Base-by-base conservation (phyloP, 2,888 invertebrate species). In the Halictus ligatus region DNA sequence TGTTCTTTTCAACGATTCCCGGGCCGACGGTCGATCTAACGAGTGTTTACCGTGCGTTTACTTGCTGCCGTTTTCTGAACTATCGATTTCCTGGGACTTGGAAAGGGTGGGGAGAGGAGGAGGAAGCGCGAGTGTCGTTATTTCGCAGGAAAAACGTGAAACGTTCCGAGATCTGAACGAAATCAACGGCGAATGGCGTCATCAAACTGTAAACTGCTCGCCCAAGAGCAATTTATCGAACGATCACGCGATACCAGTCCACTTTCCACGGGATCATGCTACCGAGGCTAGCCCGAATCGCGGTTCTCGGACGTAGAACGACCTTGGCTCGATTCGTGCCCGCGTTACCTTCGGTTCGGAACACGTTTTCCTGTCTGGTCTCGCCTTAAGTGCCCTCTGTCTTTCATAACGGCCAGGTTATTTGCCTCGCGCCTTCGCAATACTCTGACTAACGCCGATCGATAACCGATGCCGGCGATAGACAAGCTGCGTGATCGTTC, bases 261-360 rank as follows among this genome's bases (percentile, higher is more conserved):
- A 81, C 72, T 78, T 78, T 81, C 81, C 81, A 78, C 79, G 75
- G 48, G 81, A 78, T 72, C 81, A 13, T 72, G 60, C 75, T 29
- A 35, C 69, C 40, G 15, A n/a, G 8, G 67, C 76, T 25, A 69
- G 54, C 72, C 76, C 85, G 85, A 86, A 86, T 85, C 81, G 86
- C 85, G 69, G 81, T 81, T 79, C 85, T 86, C 81, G 81, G 81
- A 78, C 81, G 85, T 85, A 76, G 79, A 86, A 85, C 79, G 86
- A 86, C 86, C 86, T 86, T 86, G 86, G 71, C 71, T 78, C 78
- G 71, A 50, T 78, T 71, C 35, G 71, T 40, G 79, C 85, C 79
- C 78, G 81, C 86, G 72, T 86, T 75, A 78, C 85, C 80, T 77
- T 78, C 85, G 76, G 54, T 35, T 60, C n/a, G 75, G 60, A 64